A percentile compares a stretch with the other conserved stretches of the same genome.
These are phyloP conservation scores for Dicentrarchus labrax DNA, from an alignment of 2,113 vertebrate genomes.

Conservation along the genomic window DNA sequence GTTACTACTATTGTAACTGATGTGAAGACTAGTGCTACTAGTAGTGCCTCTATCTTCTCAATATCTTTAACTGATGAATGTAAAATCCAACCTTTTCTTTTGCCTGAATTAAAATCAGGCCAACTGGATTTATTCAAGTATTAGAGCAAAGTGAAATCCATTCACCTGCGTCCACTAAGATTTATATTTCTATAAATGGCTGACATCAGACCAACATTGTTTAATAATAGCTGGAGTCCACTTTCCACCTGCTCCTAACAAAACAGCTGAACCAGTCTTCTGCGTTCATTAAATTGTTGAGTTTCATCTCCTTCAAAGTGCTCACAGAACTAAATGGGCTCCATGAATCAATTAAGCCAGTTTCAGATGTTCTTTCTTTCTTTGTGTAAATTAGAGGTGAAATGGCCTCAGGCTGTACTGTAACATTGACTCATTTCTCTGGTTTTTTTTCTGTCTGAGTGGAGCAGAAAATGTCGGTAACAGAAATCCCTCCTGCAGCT, in stretches of 20 bases:
- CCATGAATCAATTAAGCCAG: constrained; percentile 21
- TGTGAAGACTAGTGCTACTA: background rate
- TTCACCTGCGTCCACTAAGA: background rate
- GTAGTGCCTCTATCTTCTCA: background rate
- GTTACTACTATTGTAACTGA: background rate
- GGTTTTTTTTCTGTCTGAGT: constrained; percentile 10
- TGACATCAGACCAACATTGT: background rate
- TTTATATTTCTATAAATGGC: background rate
- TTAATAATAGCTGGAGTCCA: background rate
- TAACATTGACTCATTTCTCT: constrained; percentile 13
- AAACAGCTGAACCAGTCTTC: constrained; percentile 7
- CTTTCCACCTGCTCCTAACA: constrained; percentile 1
- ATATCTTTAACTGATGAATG: background rate
- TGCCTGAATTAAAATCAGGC: too few relatives aligned
- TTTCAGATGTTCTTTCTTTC: constrained; percentile 16
- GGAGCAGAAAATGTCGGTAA: constrained; percentile 29
- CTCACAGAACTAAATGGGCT: constrained; percentile 8
- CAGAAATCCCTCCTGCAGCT: constrained; percentile 45
- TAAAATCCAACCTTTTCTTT: background rate
- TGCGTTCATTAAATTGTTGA: constrained; percentile 3
- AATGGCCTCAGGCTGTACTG: constrained; percentile 29
- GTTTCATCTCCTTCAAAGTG: background rate
- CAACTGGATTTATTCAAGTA: background rate
- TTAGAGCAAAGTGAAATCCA: background rate
- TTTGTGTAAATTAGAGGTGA: constrained; percentile 25